A percentile compares a stretch with the other conserved stretches of the same genome.
phyloP scores from a whole-genome alignment of 1,140 invertebrate genomes.

The Hermetia illucens region DNA sequence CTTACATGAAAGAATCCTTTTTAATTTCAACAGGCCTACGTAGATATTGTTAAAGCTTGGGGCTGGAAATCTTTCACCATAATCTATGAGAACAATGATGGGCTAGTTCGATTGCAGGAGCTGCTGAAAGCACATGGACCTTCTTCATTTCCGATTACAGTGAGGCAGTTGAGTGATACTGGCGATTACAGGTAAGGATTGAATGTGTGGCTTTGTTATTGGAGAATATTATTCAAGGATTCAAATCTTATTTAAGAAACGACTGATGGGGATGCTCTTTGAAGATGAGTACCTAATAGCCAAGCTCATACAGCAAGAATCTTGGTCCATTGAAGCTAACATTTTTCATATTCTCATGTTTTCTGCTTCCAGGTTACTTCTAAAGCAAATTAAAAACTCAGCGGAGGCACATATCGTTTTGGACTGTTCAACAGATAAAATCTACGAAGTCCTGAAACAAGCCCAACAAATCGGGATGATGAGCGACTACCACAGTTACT shows the following conservation, averaged over 20 bases:
- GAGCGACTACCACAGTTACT: constrained; percentile 83
- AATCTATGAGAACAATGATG: constrained; percentile 90
- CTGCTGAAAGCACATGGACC: constrained; percentile 79
- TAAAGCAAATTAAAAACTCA: constrained; percentile 84
- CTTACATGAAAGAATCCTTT: too few relatives aligned
- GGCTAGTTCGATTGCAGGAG: constrained; percentile 80
- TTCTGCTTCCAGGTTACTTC: constrained; percentile 49
- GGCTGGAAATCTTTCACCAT: constrained; percentile 90
- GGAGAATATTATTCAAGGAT: neutral
- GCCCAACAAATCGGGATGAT: constrained; percentile 92
- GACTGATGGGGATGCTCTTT: too few relatives aligned
- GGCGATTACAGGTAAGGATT: constrained; percentile 63
- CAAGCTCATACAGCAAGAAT: too few relatives aligned
- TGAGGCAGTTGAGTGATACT: constrained; percentile 63
- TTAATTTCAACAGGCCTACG: constrained; percentile 71
- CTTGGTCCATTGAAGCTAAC: too few relatives aligned
- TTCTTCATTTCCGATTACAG: constrained; percentile 64
- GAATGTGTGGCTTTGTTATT: neutral
- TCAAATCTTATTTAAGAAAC: neutral
- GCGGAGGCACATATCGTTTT: constrained; percentile 83
- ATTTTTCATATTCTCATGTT: too few relatives aligned
- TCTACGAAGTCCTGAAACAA: constrained; percentile 74
- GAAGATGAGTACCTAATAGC: too few relatives aligned
- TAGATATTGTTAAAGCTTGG: constrained; percentile 76
- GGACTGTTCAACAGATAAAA: constrained; percentile 74